These are phyloP conservation scores for Oppia nitens DNA, from an alignment of 1,140 invertebrate species.

Conservation along the genomic window DNA sequence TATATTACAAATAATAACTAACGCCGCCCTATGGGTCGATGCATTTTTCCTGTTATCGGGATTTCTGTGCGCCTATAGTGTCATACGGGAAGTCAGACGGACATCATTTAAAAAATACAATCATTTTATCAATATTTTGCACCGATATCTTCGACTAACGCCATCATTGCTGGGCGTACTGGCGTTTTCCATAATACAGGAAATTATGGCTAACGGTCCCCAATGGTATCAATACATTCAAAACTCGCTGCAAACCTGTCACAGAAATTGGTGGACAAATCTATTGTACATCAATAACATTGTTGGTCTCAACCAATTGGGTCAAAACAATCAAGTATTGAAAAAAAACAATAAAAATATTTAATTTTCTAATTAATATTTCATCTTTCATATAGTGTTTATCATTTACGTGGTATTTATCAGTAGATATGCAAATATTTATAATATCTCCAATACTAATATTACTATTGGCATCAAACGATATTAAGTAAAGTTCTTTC, in stretches of 20 bases:
- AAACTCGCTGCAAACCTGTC: constrained; percentile 12
- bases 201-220: constrained; percentile 16
- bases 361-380: neutral
- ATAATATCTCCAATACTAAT: constrained; percentile 6
- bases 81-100: neutral
- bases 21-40: constrained; percentile 9
- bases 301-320: constrained; percentile 1
- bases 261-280: constrained; percentile 17
- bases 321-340: no score
- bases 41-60: constrained; percentile 9
- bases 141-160: constrained; percentile 14
- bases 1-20: neutral
- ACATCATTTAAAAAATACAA: neutral
- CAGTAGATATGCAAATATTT: constrained; percentile 11
- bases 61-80: constrained; percentile 3
- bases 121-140: constrained; percentile 1
- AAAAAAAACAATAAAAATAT: no score
- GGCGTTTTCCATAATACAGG: constrained; percentile 12
- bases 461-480: neutral
- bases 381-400: neutral
- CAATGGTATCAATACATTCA: constrained; percentile 15
- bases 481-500: neutral
- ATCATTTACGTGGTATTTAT: constrained; percentile 6
- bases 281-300: constrained; percentile 19
- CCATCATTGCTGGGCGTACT: constrained; percentile 14